Evolutionary conservation across 1,140 invertebrate genomes (phyloP), one percentile per base, ranked within the genome.

Genomic region (Laupala kohalensis): DNA sequence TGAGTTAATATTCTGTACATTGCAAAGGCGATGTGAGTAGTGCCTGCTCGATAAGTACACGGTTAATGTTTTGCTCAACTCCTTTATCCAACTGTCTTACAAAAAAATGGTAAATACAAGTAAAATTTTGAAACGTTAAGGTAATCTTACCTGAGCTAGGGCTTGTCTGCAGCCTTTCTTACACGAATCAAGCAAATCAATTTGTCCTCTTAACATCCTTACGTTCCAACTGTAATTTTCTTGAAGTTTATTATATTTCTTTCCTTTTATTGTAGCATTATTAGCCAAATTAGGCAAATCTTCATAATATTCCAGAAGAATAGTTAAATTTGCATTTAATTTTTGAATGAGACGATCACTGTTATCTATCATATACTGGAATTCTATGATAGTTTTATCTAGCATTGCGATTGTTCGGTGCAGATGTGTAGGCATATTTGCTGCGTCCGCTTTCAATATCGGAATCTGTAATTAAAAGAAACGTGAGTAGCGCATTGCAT

Each of bases 191-290:
- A 86, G 75, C 24, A 86, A 77, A 73, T 85, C 84, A 23, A 84
- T 78, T 75, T 87, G 86, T 27, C 84, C 84, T 72, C 84, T 82
- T 24, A 87, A 76, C 24, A 87, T 79, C 24, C 85, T 76, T 25
- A 86, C 80, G 76, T 87, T 87, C 85, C 85, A 87, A 5, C 83
- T 83, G 78, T 83, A 86, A 74, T 85, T 86, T 73, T 87, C 86
- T 37, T 75, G 74, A 6, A 81, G 79, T 24, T 76, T 72, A 25
- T 77, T 80, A 6, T 80, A 77, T 76, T 87, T 86, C 74, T 85
- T 84, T 25, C 84, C 84, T 71, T 83, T 83, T 4, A 86, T 77
- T 5, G 84, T 84, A 25, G 79, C 76, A 5, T 86, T 77, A 5
- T 84, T 84, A 24, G 79, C 76, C 12, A 82, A 73, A 63, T 77